Percentiles rank a stretch among this genome's conserved stretches.
These are phyloP conservation scores for Takifugu bimaculatus DNA, from an alignment of 2,113 vertebrate genomes.

Conservation along the genomic window DNA sequence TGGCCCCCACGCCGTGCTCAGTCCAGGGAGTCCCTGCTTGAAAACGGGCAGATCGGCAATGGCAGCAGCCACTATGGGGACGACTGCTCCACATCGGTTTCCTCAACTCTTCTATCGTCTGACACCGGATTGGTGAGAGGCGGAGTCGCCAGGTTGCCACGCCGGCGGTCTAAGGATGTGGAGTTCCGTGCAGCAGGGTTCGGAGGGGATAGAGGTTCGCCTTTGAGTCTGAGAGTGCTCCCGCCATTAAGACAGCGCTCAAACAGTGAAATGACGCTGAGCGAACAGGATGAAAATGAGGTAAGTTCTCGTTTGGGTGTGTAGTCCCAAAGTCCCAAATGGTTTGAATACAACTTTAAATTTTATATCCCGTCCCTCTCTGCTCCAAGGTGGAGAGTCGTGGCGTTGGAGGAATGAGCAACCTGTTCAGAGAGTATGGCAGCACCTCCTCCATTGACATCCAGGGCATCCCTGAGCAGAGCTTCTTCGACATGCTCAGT, in stretches of 20 bases:
- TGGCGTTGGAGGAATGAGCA: constrained; percentile 51
- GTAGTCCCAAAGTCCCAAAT: too few relatives aligned
- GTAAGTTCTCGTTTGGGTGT: constrained; percentile 25
- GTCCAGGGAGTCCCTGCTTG: constrained; percentile 73
- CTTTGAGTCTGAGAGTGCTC: constrained; percentile 62
- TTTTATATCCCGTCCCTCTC: not conserved
- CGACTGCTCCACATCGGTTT: constrained; percentile 27
- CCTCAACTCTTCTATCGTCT: constrained; percentile 42
- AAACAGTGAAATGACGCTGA: constrained; percentile 90
- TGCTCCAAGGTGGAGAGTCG: constrained; percentile 51
- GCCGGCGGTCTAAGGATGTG: constrained; percentile 79
- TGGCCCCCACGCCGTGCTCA: constrained; percentile 87
- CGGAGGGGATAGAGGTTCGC: constrained; percentile 69
- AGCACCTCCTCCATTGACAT: constrained; percentile 94
- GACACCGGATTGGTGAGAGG: constrained; percentile 57
- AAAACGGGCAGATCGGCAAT: constrained; percentile 60
- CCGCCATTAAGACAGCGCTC: constrained; percentile 82
- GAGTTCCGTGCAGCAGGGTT: constrained; percentile 82
- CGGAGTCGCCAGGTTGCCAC: constrained; percentile 65
- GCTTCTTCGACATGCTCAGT: constrained; percentile 86
- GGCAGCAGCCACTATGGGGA: constrained; percentile 57
- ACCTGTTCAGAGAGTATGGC: constrained; percentile 86
- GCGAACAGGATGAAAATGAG: constrained; percentile 82
- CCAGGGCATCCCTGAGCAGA: constrained; percentile 85
- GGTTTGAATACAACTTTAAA: not conserved